phyloP scores from a whole-genome alignment of 2,797 vertebrate genomes.

The Heliangelus exortis region DNA sequence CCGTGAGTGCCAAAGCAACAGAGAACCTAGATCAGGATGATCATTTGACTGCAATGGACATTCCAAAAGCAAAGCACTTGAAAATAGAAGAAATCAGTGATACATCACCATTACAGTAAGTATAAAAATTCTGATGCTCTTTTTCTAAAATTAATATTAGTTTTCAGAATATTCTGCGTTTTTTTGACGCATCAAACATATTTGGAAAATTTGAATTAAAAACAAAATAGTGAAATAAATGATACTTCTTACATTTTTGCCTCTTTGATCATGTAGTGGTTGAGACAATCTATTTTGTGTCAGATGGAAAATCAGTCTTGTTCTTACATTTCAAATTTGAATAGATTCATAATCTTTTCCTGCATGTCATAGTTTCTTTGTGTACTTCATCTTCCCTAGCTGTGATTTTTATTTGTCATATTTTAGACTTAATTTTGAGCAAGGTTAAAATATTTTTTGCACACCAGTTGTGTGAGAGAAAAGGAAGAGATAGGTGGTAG shows the following conservation, averaged over 20 bases:
- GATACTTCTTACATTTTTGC: neutral
- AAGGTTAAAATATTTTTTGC: neutral
- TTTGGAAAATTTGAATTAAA: neutral
- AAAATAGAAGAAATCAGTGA: conserved; percentile 89
- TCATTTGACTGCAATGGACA: conserved; percentile 71
- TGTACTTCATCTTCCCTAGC: neutral
- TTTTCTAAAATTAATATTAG: neutral
- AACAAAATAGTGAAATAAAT: neutral
- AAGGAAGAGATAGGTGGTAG: neutral
- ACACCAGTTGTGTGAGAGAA: neutral
- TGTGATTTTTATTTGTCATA: neutral
- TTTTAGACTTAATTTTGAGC: neutral
- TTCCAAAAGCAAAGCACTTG: conserved; percentile 88
- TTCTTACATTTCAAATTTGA: neutral
- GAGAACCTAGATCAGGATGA: conserved; percentile 52
- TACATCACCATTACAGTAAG: conserved; percentile 65
- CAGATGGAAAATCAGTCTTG: neutral
- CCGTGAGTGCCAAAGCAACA: neutral
- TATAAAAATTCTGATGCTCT: neutral
- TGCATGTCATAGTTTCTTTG: neutral
- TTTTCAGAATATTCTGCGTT: neutral
- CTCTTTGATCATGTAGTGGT: neutral
- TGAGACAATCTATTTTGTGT: neutral
- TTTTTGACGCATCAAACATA: neutral
- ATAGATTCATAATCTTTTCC: neutral